Evolutionary conservation across 2,797 vertebrate species (phyloP).

Genomic region (Eremophila alpestris): DNA sequence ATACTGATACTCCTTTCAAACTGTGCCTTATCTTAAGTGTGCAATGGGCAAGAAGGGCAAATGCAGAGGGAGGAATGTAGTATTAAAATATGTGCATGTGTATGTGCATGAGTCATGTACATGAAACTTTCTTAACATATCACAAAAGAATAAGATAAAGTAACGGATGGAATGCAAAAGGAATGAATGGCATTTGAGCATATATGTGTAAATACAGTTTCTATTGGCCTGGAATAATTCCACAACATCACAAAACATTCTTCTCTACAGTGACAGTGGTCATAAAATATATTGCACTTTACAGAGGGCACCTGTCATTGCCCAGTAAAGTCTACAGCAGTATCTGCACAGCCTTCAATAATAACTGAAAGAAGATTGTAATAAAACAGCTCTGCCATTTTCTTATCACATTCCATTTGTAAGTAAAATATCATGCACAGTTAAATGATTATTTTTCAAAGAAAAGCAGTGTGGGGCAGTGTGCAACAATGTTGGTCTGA

Average conservation of each 20-base stretch:
- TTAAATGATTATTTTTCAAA: neutral
- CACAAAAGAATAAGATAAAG: neutral
- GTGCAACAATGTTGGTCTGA: neutral
- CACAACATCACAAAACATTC: neutral
- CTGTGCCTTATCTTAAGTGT: fast-evolving
- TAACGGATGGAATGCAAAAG: neutral
- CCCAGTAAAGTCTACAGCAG: neutral
- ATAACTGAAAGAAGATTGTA: neutral
- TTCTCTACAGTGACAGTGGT: neutral
- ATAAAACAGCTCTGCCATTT: neutral
- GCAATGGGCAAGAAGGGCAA: neutral
- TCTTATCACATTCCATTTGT: neutral
- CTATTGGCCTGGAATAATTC: neutral
- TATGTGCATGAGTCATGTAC: neutral
- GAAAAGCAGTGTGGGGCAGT: neutral
- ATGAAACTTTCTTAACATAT: neutral
- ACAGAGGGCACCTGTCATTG: neutral
- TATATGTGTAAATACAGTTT: neutral
- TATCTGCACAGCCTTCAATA: neutral
- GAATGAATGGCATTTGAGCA: neutral
- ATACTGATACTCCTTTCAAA: neutral
- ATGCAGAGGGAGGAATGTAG: neutral
- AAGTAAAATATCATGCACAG: neutral
- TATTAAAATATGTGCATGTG: neutral
- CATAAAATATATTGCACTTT: neutral